Percentiles rank a stretch among this genome's conserved stretches.
Conservation (phyloP, 2,113 vertebrate genomes). For the Mesembrinibis cayennensis region DNA sequence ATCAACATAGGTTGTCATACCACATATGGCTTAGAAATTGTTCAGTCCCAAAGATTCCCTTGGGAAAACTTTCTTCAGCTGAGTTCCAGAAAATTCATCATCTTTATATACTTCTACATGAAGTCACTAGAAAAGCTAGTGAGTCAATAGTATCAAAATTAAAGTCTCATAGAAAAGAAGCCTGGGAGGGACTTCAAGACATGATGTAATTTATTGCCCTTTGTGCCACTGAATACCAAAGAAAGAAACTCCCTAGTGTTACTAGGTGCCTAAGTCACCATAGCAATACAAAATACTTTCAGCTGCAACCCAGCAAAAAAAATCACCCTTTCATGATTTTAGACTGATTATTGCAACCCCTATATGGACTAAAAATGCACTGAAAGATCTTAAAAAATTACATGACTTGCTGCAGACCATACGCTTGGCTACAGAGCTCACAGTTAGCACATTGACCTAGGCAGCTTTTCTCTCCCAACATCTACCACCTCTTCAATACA, state of each 20-base stretch:
- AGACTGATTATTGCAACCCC: not conserved
- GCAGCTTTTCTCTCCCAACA: not conserved
- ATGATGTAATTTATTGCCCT: slow-evolving; percentile 13
- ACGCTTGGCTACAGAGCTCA: not conserved
- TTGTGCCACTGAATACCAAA: not conserved
- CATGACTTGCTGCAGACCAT: not conserved
- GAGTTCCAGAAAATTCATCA: not conserved
- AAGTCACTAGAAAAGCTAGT: not conserved
- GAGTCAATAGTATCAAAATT: slow-evolving; percentile 20
- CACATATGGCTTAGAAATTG: not conserved
- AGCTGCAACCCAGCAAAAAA: not conserved
- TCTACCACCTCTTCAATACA: not conserved
- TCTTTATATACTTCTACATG: not conserved
- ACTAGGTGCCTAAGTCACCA: not conserved
- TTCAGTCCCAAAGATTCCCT: not conserved
- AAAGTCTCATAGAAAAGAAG: slow-evolving; percentile 10
- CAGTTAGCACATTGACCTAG: not conserved
- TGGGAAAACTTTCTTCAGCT: not conserved
- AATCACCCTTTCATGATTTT: not conserved
- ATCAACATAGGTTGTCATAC: not conserved
- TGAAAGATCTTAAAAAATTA: not conserved
- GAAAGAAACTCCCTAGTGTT: not conserved
- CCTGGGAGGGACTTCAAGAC: slow-evolving; percentile 2
- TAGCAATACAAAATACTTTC: slow-evolving; percentile 19
- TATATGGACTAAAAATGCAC: not conserved